These are phyloP conservation scores for Drosophila bifasciata DNA, from an alignment of 1,140 invertebrate species.

Conservation along the genomic window DNA sequence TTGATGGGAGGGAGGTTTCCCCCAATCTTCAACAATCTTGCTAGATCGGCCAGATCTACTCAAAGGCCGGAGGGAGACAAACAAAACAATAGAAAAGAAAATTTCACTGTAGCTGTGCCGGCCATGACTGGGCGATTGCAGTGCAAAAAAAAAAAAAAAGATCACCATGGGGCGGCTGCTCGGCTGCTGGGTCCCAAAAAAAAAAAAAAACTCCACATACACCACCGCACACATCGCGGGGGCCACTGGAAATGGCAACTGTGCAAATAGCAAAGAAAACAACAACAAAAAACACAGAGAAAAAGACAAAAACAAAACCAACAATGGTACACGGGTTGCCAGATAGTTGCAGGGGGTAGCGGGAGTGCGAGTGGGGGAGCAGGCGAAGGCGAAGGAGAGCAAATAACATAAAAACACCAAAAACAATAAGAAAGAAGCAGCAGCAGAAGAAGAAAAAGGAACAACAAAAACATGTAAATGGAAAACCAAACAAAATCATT, in stretches of 20 bases:
- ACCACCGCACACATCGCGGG: neutral
- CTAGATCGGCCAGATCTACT: neutral
- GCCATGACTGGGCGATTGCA: constrained; percentile 40
- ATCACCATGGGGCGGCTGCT: neutral
- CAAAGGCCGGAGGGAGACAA: neutral
- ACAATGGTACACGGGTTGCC: constrained; percentile 14
- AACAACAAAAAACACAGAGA: constrained; percentile 23
- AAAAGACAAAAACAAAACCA: constrained; percentile 30
- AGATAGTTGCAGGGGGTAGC: too few species aligned
- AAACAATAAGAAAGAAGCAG: neutral
- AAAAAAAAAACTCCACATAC: constrained; percentile 8
- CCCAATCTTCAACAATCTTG: constrained; percentile 22
- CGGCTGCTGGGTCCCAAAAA: constrained; percentile 12
- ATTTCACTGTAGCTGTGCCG: constrained; percentile 52
- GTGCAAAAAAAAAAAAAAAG: constrained; percentile 30
- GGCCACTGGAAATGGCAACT: constrained; percentile 41
- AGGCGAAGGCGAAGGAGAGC: constrained; percentile 7
- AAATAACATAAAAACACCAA: constrained; percentile 10
- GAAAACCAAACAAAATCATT: constrained; percentile 73
- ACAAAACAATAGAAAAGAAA: constrained; percentile 38
- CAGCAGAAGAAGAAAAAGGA: constrained; percentile 16
- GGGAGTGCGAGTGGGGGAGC: constrained; percentile 17
- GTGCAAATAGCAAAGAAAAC: constrained; percentile 55
- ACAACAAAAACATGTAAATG: constrained; percentile 66
- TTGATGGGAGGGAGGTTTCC: constrained; percentile 23